These are phyloP conservation scores for Trichoplusia ni DNA, from an alignment of 1,140 invertebrate genomes.

Conservation along the genomic window DNA sequence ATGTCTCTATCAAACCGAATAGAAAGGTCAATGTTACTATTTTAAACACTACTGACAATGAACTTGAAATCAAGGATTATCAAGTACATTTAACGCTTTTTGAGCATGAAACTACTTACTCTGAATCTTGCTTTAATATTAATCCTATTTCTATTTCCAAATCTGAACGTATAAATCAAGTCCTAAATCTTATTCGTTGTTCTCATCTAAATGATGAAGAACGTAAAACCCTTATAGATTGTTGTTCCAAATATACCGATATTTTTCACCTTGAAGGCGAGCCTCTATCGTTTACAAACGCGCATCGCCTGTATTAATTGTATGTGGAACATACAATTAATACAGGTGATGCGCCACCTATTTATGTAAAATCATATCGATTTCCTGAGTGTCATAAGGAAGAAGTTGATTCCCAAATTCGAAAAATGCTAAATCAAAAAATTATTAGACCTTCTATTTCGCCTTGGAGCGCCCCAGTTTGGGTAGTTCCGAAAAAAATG, in stretches of 20 bases:
- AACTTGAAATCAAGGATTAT: slow-evolving; percentile 27
- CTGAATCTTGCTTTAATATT: no score
- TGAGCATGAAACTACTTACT: background rate
- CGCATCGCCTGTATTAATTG: no score
- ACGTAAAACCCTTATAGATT: slow-evolving; percentile 21
- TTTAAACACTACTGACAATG: slow-evolving; percentile 35
- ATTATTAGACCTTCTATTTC: slow-evolving; percentile 20
- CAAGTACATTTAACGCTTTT: slow-evolving; percentile 15
- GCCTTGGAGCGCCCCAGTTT: slow-evolving; percentile 19
- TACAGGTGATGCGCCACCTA: slow-evolving; percentile 34
- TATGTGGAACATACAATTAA: slow-evolving; percentile 41
- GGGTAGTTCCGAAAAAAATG: slow-evolving; percentile 30
- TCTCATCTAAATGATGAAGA: slow-evolving; percentile 32
- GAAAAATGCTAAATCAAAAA: slow-evolving; percentile 38
- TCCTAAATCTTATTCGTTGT: slow-evolving; percentile 24
- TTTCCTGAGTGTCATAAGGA: slow-evolving; percentile 41
- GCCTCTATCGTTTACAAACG: slow-evolving; percentile 34
- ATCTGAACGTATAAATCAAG: slow-evolving; percentile 3
- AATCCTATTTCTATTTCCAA: background rate
- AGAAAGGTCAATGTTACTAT: slow-evolving; percentile 33
- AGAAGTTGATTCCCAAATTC: slow-evolving; percentile 42
- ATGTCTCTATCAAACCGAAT: slow-evolving; percentile 36
- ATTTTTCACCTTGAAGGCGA: slow-evolving; percentile 36
- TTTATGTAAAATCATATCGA: slow-evolving; percentile 41
- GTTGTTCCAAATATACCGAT: slow-evolving; percentile 32